Base-by-base conservation (phyloP, 2,888 invertebrate genomes). In the Drosophila subsilvestris region DNA sequence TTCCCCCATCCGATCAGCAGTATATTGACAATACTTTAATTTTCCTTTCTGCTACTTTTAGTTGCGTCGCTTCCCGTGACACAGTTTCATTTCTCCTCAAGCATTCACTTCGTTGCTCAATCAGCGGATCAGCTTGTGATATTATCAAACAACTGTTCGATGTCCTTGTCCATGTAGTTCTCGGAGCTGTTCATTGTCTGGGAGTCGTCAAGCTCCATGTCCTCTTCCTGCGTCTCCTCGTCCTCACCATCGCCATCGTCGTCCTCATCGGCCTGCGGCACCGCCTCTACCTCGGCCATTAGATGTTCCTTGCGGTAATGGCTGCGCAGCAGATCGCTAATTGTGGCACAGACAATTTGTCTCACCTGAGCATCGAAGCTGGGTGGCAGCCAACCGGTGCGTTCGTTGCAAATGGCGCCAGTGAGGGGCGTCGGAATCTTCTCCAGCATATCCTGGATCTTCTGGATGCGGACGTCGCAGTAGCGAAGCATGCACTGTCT, bases 401-500 rank as follows among this genome's bases (percentile, higher is more conserved):
- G 95, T 80, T 94, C 94, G 88, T 97, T 95, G 87, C 95, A 97
- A 44, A 93, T 93, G 63, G 93, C 93, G 9, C 93, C 93, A 0
- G 94, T 93, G 1, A 93, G 88, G 1, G 94, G 93, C 5, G 94
- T 93, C 0, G 95, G 95, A 14, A 96, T 93, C 78, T 95, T 94
- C 0, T 94, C 93, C 17, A 97, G 80, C 93, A 97, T 94, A 78
- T 94, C 94, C 90, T 97, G 95, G 42, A 98, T 95, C 92, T 97
- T 97, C 0, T 95, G 94, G 22, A 97, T 92, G 18, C 95, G 93
- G 47, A 98, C 93, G 91, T 98, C 97, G 87, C 96, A 96, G 88
- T 95, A 96, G 95, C 98, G 97, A 91, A 98, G 97, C 92, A 97
- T 97, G 93, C 97, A 96, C 92, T 98, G 98, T 44, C 97, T 93